Evolutionary conservation across 2,888 invertebrate species (phyloP).

Genomic region (Lepidocyrtoides sp.): DNA sequence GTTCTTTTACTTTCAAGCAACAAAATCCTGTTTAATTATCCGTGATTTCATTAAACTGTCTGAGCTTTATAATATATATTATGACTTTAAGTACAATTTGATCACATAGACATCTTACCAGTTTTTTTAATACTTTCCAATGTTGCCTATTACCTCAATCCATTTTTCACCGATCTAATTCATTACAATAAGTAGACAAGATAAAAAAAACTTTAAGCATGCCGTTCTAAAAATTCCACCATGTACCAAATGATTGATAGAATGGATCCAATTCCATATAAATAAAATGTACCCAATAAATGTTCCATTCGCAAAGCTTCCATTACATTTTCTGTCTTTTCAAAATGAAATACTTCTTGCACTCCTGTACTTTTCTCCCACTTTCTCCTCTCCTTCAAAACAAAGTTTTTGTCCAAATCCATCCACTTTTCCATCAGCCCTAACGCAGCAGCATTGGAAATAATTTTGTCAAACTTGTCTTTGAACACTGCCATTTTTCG

Average conservation of each 20-base stretch:
- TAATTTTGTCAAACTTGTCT: conserved; percentile 53
- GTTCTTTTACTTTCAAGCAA: too few species aligned
- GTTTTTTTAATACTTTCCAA: too few species aligned
- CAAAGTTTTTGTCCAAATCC: conserved; percentile 49
- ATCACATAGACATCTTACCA: too few species aligned
- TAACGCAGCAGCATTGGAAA: neutral
- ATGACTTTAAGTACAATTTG: too few species aligned
- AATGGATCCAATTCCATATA: neutral
- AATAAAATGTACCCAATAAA: conserved; percentile 61
- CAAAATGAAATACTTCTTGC: too few species aligned
- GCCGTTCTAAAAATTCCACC: neutral
- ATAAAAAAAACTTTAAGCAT: too few species aligned
- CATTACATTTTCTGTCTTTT: conserved; percentile 9
- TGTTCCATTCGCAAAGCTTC: conserved; percentile 24
- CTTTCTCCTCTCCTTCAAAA: conserved; percentile 21
- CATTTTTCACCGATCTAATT: too few species aligned
- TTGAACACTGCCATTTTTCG: conserved; percentile 59
- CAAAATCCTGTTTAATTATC: too few species aligned
- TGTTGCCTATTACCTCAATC: too few species aligned
- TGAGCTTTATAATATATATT: too few species aligned
- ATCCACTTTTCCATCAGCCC: conserved; percentile 70
- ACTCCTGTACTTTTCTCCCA: conserved; percentile 77
- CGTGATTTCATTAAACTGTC: too few species aligned
- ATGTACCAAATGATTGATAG: neutral
- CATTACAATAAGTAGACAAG: too few species aligned